These are phyloP conservation scores for Ditylenchus dipsaci DNA, from an alignment of 1,140 invertebrate genomes.

Conservation along the genomic window DNA sequence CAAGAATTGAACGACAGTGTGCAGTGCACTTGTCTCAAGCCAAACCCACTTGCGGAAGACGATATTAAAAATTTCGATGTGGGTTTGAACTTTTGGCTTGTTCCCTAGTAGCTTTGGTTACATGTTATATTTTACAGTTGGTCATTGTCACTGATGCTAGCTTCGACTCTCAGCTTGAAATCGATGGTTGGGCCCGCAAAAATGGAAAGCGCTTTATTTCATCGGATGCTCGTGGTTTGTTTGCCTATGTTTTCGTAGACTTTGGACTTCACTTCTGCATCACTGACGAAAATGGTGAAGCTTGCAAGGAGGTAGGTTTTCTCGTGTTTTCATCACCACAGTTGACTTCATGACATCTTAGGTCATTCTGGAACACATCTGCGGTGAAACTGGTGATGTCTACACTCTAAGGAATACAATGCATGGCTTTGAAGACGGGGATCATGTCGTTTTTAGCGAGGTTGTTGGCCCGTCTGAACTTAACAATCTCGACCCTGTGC, in stretches of 20 bases:
- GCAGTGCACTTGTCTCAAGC: constrained; percentile 67
- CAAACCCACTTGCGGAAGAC: constrained; percentile 72
- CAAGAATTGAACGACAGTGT: constrained; percentile 91
- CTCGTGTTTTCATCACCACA: neutral
- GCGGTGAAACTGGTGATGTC: constrained; percentile 58
- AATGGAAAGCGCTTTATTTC: constrained; percentile 81
- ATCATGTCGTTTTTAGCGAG: constrained; percentile 89
- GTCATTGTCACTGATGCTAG: constrained; percentile 79
- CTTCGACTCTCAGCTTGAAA: constrained; percentile 71
- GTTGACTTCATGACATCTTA: constrained; percentile 5
- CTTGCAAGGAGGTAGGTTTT: constrained; percentile 59
- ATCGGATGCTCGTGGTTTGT: constrained; percentile 82
- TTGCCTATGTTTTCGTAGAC: constrained; percentile 65
- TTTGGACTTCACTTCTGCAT: constrained; percentile 61
- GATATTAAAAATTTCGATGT: constrained; percentile 73
- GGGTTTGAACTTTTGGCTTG: constrained; percentile 19
- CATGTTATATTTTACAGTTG: constrained; percentile 62
- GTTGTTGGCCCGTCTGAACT: constrained; percentile 84
- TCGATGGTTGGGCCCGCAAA: constrained; percentile 75
- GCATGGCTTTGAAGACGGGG: constrained; percentile 75
- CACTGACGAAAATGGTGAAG: constrained; percentile 62
- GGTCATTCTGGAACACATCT: constrained; percentile 50
- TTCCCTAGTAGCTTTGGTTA: too few relatives aligned
- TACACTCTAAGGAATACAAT: constrained; percentile 62
- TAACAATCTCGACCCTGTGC: constrained; percentile 79